Evolutionary conservation across 2,888 invertebrate genomes (phyloP).

Genomic region (Mesochorus sp.): DNA sequence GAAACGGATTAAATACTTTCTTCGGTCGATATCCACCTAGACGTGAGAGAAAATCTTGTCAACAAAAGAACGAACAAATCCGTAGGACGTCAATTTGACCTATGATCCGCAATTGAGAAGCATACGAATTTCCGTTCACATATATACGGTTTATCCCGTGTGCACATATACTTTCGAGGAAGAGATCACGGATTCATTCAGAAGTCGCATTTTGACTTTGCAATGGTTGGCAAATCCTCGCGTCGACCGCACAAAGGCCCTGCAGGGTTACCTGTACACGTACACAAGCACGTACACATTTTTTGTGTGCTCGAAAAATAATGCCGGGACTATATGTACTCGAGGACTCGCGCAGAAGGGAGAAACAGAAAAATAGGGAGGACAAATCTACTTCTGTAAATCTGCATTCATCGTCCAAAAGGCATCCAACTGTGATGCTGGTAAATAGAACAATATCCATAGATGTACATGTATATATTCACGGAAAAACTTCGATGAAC

Average conservation of each 20-base stretch:
- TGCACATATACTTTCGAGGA: not conserved
- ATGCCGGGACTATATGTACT: not conserved
- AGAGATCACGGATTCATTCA: slow-evolving; percentile 9
- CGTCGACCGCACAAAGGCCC: not conserved
- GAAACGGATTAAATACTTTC: too few relatives aligned
- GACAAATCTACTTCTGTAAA: slow-evolving; percentile 45
- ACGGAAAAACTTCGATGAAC: not conserved
- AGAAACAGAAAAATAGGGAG: not conserved
- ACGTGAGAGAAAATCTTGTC: slow-evolving; percentile 10
- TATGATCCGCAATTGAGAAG: not conserved
- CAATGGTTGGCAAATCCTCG: not conserved
- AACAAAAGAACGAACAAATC: slow-evolving; percentile 38
- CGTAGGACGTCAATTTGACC: slow-evolving; percentile 13
- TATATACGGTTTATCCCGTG: slow-evolving; percentile 24
- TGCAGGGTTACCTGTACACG: not conserved
- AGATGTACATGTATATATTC: not conserved
- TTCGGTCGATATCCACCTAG: too few relatives aligned
- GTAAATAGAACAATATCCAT: not conserved
- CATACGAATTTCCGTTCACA: slow-evolving; percentile 20
- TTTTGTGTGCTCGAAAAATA: not conserved
- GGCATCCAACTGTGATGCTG: not conserved
- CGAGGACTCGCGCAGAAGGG: not conserved
- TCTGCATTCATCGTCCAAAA: slow-evolving; percentile 45
- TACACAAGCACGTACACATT: too few relatives aligned
- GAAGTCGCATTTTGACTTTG: slow-evolving; percentile 24